Conservation (phyloP, 1,140 invertebrate species). For the Atopsyche davidsoni region DNA sequence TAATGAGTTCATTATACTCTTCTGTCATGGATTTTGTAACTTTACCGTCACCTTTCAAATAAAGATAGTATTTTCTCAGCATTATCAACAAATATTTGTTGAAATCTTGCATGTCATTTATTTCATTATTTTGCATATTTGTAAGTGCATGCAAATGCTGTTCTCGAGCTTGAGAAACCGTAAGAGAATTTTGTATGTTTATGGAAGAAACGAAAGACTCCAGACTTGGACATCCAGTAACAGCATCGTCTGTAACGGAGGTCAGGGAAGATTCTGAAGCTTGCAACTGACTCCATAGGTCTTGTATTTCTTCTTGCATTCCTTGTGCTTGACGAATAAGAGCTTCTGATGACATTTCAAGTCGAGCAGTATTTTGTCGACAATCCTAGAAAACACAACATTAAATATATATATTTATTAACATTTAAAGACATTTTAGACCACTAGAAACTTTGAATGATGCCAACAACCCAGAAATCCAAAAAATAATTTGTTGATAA, state of each 20-base stretch:
- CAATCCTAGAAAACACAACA: conserved; percentile 13
- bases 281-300: background rate
- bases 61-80: conserved; percentile 43
- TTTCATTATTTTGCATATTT: conserved; percentile 32
- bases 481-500: too few species aligned
- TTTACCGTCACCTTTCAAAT: conserved; percentile 42
- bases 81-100: conserved; percentile 40
- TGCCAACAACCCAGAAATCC: too few species aligned
- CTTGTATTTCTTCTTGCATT: conserved; percentile 16
- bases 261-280: conserved; percentile 10
- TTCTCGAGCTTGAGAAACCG: conserved; percentile 35
- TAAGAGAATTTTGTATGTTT: conserved; percentile 31
- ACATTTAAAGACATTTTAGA: too few species aligned
- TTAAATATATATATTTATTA: background rate
- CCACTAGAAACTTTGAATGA: too few species aligned
- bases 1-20: conserved; percentile 43
- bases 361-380: conserved; percentile 6
- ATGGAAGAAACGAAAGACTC: conserved; percentile 6
- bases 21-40: conserved; percentile 37
- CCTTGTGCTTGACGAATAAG: conserved; percentile 16
- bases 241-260: background rate
- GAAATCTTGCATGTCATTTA: conserved; percentile 37
- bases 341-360: conserved; percentile 13
- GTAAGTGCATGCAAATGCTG: conserved; percentile 22
- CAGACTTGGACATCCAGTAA: conserved; percentile 1